A percentile compares a stretch with the other conserved stretches of the same genome.
Conservation (phyloP, 2,113 vertebrate species). For the Trichomycterus rosablanca region DNA sequence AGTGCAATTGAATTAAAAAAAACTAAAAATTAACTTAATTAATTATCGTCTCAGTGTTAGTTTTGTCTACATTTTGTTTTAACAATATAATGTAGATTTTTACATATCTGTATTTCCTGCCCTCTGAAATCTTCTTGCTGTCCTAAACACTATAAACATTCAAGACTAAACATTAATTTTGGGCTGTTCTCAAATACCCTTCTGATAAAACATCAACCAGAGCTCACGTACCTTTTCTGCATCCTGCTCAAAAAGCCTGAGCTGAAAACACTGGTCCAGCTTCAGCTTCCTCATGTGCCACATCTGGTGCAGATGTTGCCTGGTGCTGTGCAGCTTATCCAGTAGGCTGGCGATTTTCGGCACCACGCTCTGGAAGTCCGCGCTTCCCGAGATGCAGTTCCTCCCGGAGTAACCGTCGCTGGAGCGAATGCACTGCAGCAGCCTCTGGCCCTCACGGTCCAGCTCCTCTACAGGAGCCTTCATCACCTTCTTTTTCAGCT, state of each 20-base stretch:
- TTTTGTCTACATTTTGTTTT: no score
- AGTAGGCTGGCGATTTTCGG: slow-evolving; percentile 96
- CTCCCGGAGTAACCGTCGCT: slow-evolving; percentile 91
- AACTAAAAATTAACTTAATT: no score
- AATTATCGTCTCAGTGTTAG: no score
- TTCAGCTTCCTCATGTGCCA: slow-evolving; percentile 97
- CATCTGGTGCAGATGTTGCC: slow-evolving; percentile 95
- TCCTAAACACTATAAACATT: no score
- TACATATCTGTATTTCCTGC: no score
- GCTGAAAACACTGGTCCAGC: slow-evolving; percentile 96
- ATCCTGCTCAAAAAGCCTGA: slow-evolving; percentile 95
- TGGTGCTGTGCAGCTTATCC: slow-evolving; percentile 95
- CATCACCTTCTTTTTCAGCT: slow-evolving; percentile 95
- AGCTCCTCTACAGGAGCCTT: slow-evolving; percentile 96
- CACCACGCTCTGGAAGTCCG: slow-evolving; percentile 96
- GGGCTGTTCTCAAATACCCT: no score
- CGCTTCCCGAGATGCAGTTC: slow-evolving; percentile 93
- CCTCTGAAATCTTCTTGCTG: no score
- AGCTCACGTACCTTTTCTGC: slow-evolving; percentile 99
- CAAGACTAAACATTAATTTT: no score
- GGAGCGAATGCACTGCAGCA: slow-evolving; percentile 90
- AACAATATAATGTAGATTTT: no score
- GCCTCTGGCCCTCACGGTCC: slow-evolving; percentile 91
- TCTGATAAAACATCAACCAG: no score
- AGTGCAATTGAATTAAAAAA: no score